Conservation (phyloP, 2,888 invertebrate species). For the Drosophila lacicola region DNA sequence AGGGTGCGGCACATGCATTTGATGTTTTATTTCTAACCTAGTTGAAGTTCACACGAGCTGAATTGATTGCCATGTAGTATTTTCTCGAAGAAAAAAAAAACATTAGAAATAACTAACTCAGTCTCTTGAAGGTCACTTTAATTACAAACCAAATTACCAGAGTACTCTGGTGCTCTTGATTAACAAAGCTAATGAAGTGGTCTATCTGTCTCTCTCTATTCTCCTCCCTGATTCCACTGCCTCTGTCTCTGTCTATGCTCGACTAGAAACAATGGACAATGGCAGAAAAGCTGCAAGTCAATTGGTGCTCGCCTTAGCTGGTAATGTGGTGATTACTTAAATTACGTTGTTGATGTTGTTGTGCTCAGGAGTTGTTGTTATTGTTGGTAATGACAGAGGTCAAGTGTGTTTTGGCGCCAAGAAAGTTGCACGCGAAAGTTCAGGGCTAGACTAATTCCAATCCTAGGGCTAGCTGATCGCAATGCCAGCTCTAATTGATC, state of each 20-base stretch:
- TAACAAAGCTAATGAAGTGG: constrained; percentile 55
- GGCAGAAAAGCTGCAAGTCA: constrained; percentile 21
- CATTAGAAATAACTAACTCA: constrained; percentile 9
- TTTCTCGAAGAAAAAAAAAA: constrained; percentile 12
- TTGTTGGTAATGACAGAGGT: constrained; percentile 47
- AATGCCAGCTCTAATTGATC: constrained; percentile 37
- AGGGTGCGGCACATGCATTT: constrained; percentile 35
- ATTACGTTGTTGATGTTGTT: constrained; percentile 25
- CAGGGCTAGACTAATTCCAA: constrained; percentile 49
- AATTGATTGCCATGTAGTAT: background rate
- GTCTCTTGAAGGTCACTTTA: constrained; percentile 41
- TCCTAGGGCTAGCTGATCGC: constrained; percentile 23
- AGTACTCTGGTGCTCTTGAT: constrained; percentile 43
- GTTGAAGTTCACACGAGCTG: constrained; percentile 20
- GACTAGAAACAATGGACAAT: constrained; percentile 50
- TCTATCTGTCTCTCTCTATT: constrained; percentile 12
- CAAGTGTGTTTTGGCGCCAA: constrained; percentile 40
- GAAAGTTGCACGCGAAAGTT: constrained; percentile 46
- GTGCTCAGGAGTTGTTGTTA: constrained; percentile 14
- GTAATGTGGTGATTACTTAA: constrained; percentile 43
- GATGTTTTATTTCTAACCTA: constrained; percentile 21
- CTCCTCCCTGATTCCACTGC: background rate
- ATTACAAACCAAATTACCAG: constrained; percentile 25
- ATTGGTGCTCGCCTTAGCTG: constrained; percentile 27
- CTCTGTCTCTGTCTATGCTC: background rate